Evolutionary conservation across 1,140 invertebrate genomes (phyloP), one percentile per base, ranked within the genome.

Genomic region (Uloborus diversus): DNA sequence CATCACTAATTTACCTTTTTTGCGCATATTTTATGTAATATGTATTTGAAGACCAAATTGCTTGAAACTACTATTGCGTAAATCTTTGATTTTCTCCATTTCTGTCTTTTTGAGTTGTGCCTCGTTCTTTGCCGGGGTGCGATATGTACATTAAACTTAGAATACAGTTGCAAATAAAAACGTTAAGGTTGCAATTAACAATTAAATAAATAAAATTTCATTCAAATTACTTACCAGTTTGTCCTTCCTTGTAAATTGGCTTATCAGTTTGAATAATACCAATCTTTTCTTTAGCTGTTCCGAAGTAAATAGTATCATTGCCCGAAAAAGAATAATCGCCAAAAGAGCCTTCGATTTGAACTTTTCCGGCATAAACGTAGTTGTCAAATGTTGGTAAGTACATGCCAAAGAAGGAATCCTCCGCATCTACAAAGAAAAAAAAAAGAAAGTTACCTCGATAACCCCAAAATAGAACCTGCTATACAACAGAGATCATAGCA

Each of bases 161-260:
- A n/a, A n/a, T n/a, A n/a, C n/a, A n/a, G n/a, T n/a, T n/a, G n/a
- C n/a, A n/a, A n/a, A n/a, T n/a, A n/a, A n/a, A n/a, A n/a, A n/a
- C n/a, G n/a, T n/a, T n/a, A n/a, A n/a, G n/a, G n/a, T n/a, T n/a
- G n/a, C n/a, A n/a, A n/a, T n/a, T n/a, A n/a, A n/a, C n/a, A n/a
- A n/a, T n/a, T n/a, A n/a, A n/a, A n/a, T n/a, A n/a, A n/a, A n/a
- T n/a, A n/a, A n/a, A n/a, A n/a, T n/a, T n/a, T n/a, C n/a, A n/a
- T n/a, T n/a, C n/a, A n/a, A n/a, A n/a, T n/a, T n/a, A n/a, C n/a
- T 51, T 61, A 82, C 82, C 82, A 80, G 87, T 86, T 82, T 91
- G 89, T 2, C 90, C 88, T 7, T 91, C 91, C 68, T 91, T 89
- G 84, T 93, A 93, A 7, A 91, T 87, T 0, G 90, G 88, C 68